phyloP scores from a whole-genome alignment of 2,113 vertebrate species.

The Gallinago jamesoni region DNA sequence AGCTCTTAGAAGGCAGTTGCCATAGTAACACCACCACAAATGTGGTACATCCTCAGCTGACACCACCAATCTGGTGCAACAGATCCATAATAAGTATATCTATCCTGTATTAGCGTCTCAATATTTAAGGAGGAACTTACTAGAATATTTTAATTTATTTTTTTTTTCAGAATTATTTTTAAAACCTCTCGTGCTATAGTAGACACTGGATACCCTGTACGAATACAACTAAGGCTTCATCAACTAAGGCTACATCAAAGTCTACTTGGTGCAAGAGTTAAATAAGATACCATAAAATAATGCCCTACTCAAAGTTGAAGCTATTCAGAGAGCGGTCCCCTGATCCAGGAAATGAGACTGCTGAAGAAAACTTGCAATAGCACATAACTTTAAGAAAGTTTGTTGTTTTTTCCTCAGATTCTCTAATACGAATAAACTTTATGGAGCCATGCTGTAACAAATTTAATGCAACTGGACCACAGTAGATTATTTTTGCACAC shows the following conservation, averaged over 20 bases:
- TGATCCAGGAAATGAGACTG: background rate
- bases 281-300: background rate
- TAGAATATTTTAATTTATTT: background rate
- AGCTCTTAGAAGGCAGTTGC: conserved; percentile 74
- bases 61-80: conserved; percentile 65
- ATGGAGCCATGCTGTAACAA: background rate
- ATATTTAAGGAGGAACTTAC: background rate
- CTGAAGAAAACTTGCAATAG: background rate
- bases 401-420: background rate
- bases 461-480: background rate
- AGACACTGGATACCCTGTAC: background rate
- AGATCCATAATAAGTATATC: conserved; percentile 1
- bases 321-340: background rate
- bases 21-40: conserved; percentile 79
- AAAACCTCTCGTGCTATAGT: background rate
- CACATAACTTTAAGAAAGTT: background rate
- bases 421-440: background rate
- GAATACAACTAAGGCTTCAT: background rate
- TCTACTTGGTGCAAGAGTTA: background rate
- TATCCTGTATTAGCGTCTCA: background rate
- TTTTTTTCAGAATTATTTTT: background rate
- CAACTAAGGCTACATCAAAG: background rate
- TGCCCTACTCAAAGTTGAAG: background rate
- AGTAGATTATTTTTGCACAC: background rate
- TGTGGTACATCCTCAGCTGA: conserved; percentile 72